phyloP scores from a whole-genome alignment of 2,888 invertebrate genomes.

The Drosophila prolongata region DNA sequence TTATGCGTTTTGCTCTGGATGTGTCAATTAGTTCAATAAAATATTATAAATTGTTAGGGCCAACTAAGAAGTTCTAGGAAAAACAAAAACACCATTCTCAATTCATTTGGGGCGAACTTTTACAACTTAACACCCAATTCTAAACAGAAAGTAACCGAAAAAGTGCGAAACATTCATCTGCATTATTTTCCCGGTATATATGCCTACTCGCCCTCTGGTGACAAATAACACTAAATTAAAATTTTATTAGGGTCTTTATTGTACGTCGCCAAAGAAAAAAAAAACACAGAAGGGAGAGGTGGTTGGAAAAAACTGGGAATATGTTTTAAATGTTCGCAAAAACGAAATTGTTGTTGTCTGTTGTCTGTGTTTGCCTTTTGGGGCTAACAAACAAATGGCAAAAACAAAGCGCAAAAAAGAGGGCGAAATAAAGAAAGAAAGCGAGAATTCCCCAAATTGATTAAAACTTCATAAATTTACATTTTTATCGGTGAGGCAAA shows the following conservation, averaged over 20 bases:
- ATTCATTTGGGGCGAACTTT: slow-evolving; percentile 23
- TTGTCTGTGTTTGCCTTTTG: slow-evolving; percentile 32
- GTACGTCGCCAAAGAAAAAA: slow-evolving; percentile 58
- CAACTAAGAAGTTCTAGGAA: background rate
- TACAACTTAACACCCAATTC: slow-evolving; percentile 35
- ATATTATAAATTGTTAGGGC: slow-evolving; percentile 25
- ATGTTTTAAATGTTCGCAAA: slow-evolving; percentile 68
- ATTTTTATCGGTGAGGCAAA: slow-evolving; percentile 73
- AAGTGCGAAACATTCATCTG: slow-evolving; percentile 38
- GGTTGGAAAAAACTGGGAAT: slow-evolving; percentile 47
- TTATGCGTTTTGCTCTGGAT: slow-evolving; percentile 51
- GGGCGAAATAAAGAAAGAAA: slow-evolving; percentile 19
- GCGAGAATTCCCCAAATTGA: slow-evolving; percentile 76
- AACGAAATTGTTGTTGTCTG: slow-evolving; percentile 33
- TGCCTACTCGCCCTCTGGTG: slow-evolving; percentile 62
- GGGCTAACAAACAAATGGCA: slow-evolving; percentile 30
- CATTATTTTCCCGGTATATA: slow-evolving; percentile 17
- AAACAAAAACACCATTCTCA: slow-evolving; percentile 7
- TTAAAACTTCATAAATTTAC: slow-evolving; percentile 80
- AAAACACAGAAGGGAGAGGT: slow-evolving; percentile 33
- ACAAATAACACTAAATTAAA: slow-evolving; percentile 78
- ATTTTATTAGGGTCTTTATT: slow-evolving; percentile 79
- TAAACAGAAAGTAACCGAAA: slow-evolving; percentile 14
- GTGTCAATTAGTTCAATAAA: slow-evolving; percentile 67
- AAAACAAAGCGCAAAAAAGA: slow-evolving; percentile 34